Conservation (phyloP, 2,797 vertebrate species). For the Zenarchopterus dispar region DNA sequence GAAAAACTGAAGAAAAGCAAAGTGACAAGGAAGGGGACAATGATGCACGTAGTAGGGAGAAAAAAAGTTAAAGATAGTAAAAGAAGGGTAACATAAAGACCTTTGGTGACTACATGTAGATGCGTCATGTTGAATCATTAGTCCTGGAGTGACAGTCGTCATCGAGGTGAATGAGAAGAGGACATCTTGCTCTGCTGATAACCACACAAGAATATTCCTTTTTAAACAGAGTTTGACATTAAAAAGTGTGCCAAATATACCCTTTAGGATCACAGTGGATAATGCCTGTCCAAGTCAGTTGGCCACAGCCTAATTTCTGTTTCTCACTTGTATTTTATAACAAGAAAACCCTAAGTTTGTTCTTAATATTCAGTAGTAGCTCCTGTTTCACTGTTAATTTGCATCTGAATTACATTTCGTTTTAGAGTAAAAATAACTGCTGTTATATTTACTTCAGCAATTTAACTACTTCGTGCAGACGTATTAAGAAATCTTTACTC, state of each 20-base stretch:
- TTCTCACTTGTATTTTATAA: too few relatives aligned
- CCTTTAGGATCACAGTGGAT: neutral
- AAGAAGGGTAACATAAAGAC: conserved; percentile 20
- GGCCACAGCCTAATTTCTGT: too few relatives aligned
- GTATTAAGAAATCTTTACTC: too few relatives aligned
- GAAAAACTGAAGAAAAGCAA: neutral
- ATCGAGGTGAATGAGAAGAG: conserved; percentile 42
- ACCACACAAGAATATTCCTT: conserved; percentile 7
- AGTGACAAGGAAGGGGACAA: too few relatives aligned
- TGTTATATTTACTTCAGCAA: too few relatives aligned
- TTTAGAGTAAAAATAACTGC: too few relatives aligned
- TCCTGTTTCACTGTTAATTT: too few relatives aligned
- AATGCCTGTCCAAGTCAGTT: too few relatives aligned
- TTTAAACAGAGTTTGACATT: conserved; percentile 17
- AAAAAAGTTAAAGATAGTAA: conserved; percentile 5
- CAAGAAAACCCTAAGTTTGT: too few relatives aligned
- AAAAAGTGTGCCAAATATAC: conserved; percentile 2
- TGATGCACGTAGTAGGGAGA: neutral
- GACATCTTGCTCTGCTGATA: conserved; percentile 23
- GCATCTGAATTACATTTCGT: too few relatives aligned
- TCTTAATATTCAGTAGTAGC: too few relatives aligned
- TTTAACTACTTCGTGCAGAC: too few relatives aligned
- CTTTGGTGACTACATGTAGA: conserved; percentile 41
- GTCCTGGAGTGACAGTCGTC: conserved; percentile 55
- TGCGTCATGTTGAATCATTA: conserved; percentile 60